Conservation (phyloP, 1,140 invertebrate species). For the Manduca sexta region DNA sequence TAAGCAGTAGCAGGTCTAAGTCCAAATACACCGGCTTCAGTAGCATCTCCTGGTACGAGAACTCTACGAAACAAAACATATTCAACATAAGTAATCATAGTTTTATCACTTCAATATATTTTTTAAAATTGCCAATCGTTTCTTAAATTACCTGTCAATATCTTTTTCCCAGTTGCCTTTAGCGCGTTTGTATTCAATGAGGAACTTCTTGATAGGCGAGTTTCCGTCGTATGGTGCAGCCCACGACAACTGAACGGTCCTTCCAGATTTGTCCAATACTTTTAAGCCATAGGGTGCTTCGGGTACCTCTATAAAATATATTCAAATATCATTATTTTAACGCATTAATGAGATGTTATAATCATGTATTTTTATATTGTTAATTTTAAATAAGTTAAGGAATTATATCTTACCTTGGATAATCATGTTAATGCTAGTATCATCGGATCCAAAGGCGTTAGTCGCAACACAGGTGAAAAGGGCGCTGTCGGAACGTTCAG, state of each 20-base stretch:
- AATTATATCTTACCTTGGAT: constrained; percentile 82
- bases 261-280: constrained; percentile 92
- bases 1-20: constrained; percentile 94
- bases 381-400: neutral
- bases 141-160: constrained; percentile 73
- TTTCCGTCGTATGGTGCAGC: constrained; percentile 95
- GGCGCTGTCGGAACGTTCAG: constrained; percentile 92
- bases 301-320: constrained; percentile 83
- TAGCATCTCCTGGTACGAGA: constrained; percentile 88
- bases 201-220: constrained; percentile 92
- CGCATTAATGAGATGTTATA: too few relatives aligned
- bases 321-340: neutral
- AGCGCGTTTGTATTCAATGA: constrained; percentile 94
- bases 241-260: constrained; percentile 93
- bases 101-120: neutral
- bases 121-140: neutral
- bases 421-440: constrained; percentile 96
- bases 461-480: constrained; percentile 95
- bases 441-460: constrained; percentile 95
- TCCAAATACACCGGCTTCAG: constrained; percentile 90
- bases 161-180: constrained; percentile 89
- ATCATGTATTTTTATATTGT: neutral
- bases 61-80: constrained; percentile 75
- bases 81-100: neutral
- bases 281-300: constrained; percentile 93